Base-by-base conservation (phyloP, 2,888 invertebrate genomes). In the Clistopyga incitator region DNA sequence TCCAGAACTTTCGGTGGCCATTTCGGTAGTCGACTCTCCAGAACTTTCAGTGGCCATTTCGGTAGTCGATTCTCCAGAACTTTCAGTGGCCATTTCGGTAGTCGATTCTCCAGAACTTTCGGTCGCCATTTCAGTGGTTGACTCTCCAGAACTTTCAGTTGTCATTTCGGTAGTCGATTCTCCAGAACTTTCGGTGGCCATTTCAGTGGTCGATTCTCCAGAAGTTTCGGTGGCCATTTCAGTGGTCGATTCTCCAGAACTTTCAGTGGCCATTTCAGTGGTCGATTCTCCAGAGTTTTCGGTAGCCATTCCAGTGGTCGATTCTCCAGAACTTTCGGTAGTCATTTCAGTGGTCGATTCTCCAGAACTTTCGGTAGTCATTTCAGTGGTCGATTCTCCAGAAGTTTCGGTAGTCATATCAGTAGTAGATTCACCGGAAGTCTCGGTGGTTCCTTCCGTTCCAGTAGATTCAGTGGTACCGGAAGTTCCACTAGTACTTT, bases 171-270 rank as follows among this genome's bases (percentile, higher is more conserved):
- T 82, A 8, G 86, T 82, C 3, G 84, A 77, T 72, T 50, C 84
- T 52, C 61, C 61, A 1, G 70, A 23, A 45, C 23, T 68, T 4
- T 78, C 84, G 13, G 84, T 82, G 6, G 77, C n/a, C 2, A 20
- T 8, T 25, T 82, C 72, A 6, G 87, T 87, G 13, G 87, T 86
- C 20, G 82, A 42, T 80, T 86, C 88, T 11, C 70, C 76, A 15
- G 78, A 67, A 1, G 25, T 13, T 47, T 54, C 75, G n/a, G 72
- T 25, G 42, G 79, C 25, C 25, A 84, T 64, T 11, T 86, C 85
- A 18, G 84, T 86, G 6, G 86, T 82, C 2, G 82, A 77, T 71
- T 52, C 84, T 52, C 65, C 68, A 1, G 71, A 20, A 52, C 29
- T 59, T 10, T 78, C 84, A 18, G 84, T 84, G 6, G 77, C 20